A percentile compares a stretch with the other conserved stretches of the same genome.
Evolutionary conservation across 2,113 vertebrate species (phyloP).

Genomic region (Gobius niger): DNA sequence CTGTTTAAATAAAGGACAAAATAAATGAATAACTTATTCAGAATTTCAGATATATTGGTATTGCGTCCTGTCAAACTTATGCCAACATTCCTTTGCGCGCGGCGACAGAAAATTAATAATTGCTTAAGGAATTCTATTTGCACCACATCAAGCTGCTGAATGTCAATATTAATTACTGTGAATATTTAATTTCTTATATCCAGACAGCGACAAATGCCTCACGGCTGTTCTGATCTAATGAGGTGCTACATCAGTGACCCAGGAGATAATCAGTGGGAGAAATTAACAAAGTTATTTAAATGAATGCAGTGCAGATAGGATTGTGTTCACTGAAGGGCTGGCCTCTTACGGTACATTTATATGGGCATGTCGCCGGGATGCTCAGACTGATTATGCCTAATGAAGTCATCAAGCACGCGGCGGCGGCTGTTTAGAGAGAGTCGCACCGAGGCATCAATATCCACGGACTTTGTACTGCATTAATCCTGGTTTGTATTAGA

Average conservation of each 20-base stretch:
- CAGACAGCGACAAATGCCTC: conserved; percentile 53
- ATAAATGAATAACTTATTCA: too few relatives aligned
- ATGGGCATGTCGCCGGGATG: conserved; percentile 39
- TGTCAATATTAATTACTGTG: conserved; percentile 57
- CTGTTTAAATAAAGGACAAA: too few relatives aligned
- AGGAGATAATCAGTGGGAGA: conserved; percentile 63
- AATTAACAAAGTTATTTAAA: conserved; percentile 70
- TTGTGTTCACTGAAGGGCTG: conserved; percentile 55
- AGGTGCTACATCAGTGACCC: conserved; percentile 64
- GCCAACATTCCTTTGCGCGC: not conserved
- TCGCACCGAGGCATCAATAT: conserved; percentile 54
- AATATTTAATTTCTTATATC: conserved; percentile 54
- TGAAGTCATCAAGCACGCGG: conserved; percentile 62
- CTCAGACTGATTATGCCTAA: conserved; percentile 61
- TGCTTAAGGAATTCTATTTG: conserved; percentile 54
- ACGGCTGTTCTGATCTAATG: conserved; percentile 63
- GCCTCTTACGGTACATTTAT: conserved; percentile 53
- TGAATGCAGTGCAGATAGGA: conserved; percentile 61
- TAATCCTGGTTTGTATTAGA: conserved; percentile 47
- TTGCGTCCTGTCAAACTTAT: too few relatives aligned
- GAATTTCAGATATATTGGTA: too few relatives aligned
- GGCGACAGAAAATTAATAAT: conserved; percentile 32
- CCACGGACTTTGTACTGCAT: conserved; percentile 33
- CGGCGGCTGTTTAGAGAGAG: conserved; percentile 40
- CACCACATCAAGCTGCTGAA: conserved; percentile 31